Base-by-base conservation (phyloP, 2,797 vertebrate species). In the Tenualosa ilisha region DNA sequence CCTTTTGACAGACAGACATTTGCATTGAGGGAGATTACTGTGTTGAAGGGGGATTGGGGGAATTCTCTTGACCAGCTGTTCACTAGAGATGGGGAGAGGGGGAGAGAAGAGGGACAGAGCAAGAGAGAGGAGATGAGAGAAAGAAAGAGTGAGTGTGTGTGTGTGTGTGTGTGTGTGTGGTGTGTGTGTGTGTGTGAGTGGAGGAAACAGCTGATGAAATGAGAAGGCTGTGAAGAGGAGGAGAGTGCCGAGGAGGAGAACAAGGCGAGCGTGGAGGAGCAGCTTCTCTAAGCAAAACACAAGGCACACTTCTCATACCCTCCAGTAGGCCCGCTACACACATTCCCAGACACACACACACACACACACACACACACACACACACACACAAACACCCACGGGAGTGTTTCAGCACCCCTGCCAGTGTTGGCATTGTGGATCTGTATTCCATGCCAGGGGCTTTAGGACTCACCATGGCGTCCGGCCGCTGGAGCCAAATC, bases 1-100 rank as follows among this genome's bases (percentile, higher is more conserved):
- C 81, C 61, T 87, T 84, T 88, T 85, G 85, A 85, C 86, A 84
- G 87, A 89, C 86, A 86, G 87, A 82, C 88, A 22, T 87, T 87
- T 87, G 87, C 86, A 85, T 81, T 85, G 86, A 88, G 83, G 82
- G 87, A 89, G 88, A 91, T 90, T 91, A 89, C 59, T 79, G 82
- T 90, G 83, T 86, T 86, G 83, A 84, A 51, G 75, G 84, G 83
- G 89, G 84, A 85, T 89, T 88, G 61, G 75, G 84, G 83, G 89
- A 82, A 85, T 89, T 88, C 50, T 88, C 81, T 79, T 84, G 84
- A 86, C 88, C 89, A 92, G 89, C 90, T 89, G 89, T 89, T 90
- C 88, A 86, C 84, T 88, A 82, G 85, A 83, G 88, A 88, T 82
- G 22, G 51, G 75, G 83, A 59, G 26, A 79, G 81, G 37, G n/a